Evolutionary conservation across 2,888 invertebrate genomes (phyloP), one percentile per base, ranked within the genome.

Genomic region (Ditula angustiorana): DNA sequence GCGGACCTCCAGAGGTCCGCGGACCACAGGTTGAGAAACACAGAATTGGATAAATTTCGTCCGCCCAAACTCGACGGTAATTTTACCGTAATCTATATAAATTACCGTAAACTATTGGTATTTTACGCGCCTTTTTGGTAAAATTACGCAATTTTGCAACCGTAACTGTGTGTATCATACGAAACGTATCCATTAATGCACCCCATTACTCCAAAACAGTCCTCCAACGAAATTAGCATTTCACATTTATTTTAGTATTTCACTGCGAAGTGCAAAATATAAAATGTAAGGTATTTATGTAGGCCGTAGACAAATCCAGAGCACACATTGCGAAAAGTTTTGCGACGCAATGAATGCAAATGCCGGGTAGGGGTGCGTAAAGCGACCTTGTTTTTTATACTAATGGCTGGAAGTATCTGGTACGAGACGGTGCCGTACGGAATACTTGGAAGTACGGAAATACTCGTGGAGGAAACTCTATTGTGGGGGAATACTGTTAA

Each of bases 281-380:
- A 57, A 63, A 50, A 63, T 50, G 49, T 57, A 47, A 46, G 57
- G 58, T 59, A 64, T 64, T 64, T 64, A 59, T 53, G 52, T 64
- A 61, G 56, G 66, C 49, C 44, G 59, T 59, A 62, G 56, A 64
- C 47, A 58, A 68, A 69, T 69, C 64, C 61, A 49, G 69, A 44
- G 58, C 66, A 67, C 69, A 66, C 63, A 64, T 61, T 63, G 60
- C 63, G 62, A 58, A 67, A 68, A 67, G 62, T 68, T 67, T 59
- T 56, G 61, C 59, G 61, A 52, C 67, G 61, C 65, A 64, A 64
- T 66, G 65, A 68, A 68, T 70, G 70, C 68, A 68, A 60, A 68
- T 68, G 66, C 68, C 64, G 52, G 59, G 52, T 58, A 49, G 64
- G 59, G 59, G 61, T 50, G 67, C 47, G 61, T 61, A 56, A 52